These are phyloP conservation scores for Cryptus armator DNA, from an alignment of 2,888 invertebrate genomes.

Conservation along the genomic window DNA sequence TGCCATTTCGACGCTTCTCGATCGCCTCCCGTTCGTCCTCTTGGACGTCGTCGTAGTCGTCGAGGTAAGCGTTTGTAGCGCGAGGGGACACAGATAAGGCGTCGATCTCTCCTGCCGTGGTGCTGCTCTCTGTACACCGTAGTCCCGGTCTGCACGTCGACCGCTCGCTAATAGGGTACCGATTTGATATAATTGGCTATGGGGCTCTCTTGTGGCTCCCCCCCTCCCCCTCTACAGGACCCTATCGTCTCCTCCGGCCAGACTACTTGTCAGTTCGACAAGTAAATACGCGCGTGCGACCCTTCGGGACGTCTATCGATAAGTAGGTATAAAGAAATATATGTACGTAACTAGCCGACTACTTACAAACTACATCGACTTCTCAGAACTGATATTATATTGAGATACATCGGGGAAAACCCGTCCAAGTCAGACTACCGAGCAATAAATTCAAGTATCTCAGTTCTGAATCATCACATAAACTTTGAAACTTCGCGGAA, in stretches of 20 bases:
- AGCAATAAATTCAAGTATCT: slow-evolving; percentile 4
- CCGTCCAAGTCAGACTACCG: background rate
- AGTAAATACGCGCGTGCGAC: slow-evolving; percentile 59
- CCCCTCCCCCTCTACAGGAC: slow-evolving; percentile 14
- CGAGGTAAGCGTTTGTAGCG: slow-evolving; percentile 50
- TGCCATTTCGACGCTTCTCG: slow-evolving; percentile 37
- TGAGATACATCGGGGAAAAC: slow-evolving; percentile 7
- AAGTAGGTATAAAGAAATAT: slow-evolving; percentile 44
- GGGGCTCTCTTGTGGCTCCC: slow-evolving; percentile 31
- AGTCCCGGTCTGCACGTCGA: slow-evolving; percentile 58
- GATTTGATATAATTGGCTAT: slow-evolving; percentile 69
- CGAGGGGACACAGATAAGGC: slow-evolving; percentile 63
- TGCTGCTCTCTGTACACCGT: slow-evolving; percentile 7
- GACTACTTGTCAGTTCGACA: slow-evolving; percentile 60
- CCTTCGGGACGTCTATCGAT: slow-evolving; percentile 45
- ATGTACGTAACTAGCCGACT: background rate
- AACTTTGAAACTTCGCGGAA: background rate
- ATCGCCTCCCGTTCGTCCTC: slow-evolving; percentile 34
- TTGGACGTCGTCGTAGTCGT: slow-evolving; percentile 43
- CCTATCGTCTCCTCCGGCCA: slow-evolving; percentile 53
- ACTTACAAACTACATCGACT: slow-evolving; percentile 32
- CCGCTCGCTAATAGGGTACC: slow-evolving; percentile 68
- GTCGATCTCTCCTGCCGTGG: slow-evolving; percentile 52
- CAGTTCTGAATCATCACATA: background rate
- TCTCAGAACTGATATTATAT: slow-evolving; percentile 10